Percentiles rank a stretch among this genome's conserved stretches.
Evolutionary conservation across 1,140 invertebrate genomes (phyloP).

Genomic region (Gryon sp.): DNA sequence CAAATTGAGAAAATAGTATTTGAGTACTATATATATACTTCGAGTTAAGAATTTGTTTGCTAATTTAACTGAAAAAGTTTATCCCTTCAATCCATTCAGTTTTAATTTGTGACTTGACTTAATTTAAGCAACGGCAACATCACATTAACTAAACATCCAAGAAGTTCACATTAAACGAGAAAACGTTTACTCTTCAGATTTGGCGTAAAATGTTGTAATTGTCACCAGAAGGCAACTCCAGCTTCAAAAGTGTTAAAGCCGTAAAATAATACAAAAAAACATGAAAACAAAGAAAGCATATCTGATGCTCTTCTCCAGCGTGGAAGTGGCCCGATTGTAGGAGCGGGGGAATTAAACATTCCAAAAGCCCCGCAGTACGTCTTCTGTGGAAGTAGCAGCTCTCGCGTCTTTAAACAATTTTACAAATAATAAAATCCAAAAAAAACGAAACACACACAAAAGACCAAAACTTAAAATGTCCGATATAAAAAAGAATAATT

Average conservation of each 20-base stretch:
- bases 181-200: no score
- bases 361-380: conserved; percentile 33
- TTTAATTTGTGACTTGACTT: neutral
- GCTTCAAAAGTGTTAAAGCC: neutral
- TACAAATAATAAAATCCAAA: conserved; percentile 1
- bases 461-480: neutral
- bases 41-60: no score
- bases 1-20: conserved; percentile 11
- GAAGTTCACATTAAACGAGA: conserved; percentile 10
- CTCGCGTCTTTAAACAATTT: neutral
- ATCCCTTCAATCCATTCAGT: neutral
- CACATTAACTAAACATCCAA: conserved; percentile 2
- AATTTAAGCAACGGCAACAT: neutral
- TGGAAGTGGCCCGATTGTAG: neutral
- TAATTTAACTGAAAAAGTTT: neutral
- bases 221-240: neutral
- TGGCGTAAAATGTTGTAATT: neutral
- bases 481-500: no score
- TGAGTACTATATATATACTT: no score
- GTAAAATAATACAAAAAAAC: no score
- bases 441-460: neutral
- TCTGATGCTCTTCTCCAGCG: conserved; percentile 2
- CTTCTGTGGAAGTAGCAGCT: neutral
- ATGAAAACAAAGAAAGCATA: neutral
- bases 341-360: conserved; percentile 1